A percentile compares a stretch with the other conserved stretches of the same genome.
phyloP scores from a whole-genome alignment of 2,888 invertebrate species.

The Sphaeridia pumilis region DNA sequence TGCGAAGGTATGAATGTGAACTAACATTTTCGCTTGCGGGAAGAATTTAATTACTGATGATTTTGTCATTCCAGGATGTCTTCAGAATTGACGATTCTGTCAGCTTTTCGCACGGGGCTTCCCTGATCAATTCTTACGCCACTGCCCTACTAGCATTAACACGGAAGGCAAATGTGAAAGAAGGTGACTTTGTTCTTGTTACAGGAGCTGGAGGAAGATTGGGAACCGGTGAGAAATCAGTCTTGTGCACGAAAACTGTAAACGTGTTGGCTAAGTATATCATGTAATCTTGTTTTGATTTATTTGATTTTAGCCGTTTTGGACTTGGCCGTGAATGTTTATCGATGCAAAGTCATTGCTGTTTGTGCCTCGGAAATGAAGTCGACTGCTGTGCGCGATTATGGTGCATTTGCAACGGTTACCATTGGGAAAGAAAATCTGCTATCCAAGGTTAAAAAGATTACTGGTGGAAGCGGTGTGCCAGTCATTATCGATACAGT shows the following conservation, averaged over 20 bases:
- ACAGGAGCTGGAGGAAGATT: constrained; percentile 54
- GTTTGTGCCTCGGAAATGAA: constrained; percentile 50
- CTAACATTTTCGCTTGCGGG: neutral
- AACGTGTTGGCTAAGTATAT: constrained; percentile 13
- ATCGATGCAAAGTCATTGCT: constrained; percentile 56
- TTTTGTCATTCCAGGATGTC: constrained; percentile 44
- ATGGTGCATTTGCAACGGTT: constrained; percentile 53
- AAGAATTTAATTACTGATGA: neutral
- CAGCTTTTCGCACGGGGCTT: constrained; percentile 47
- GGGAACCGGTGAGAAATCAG: constrained; percentile 32
- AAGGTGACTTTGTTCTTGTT: constrained; percentile 51
- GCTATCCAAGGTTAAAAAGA: constrained; percentile 45
- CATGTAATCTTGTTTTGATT: constrained; percentile 3
- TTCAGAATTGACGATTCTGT: constrained; percentile 49
- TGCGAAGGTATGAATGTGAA: constrained; percentile 34
- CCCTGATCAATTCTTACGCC: constrained; percentile 50
- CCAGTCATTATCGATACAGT: constrained; percentile 54
- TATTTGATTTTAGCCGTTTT: constrained; percentile 48
- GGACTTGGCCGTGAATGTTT: constrained; percentile 56
- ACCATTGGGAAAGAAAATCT: constrained; percentile 48
- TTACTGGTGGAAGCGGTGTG: constrained; percentile 50
- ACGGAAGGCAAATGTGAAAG: constrained; percentile 44
- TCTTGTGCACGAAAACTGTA: neutral
- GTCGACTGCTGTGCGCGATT: constrained; percentile 24
- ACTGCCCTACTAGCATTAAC: constrained; percentile 54